Conservation (phyloP, 1,140 invertebrate species). For the Papilio machaon region DNA sequence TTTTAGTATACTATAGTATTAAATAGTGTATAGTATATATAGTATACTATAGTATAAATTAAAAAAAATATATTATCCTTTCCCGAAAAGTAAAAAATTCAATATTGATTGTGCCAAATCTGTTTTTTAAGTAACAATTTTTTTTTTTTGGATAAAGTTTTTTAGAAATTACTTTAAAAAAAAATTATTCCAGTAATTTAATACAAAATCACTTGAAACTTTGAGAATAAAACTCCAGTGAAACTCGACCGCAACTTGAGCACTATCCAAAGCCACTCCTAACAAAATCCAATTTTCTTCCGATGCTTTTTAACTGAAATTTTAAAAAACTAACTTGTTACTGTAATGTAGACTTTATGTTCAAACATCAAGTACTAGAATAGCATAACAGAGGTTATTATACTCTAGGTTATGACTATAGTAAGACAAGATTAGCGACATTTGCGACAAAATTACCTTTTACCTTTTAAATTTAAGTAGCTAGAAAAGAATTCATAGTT, state of each 20-base stretch:
- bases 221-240: slow-evolving; percentile 45
- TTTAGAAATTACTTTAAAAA: not conserved
- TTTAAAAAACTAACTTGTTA: slow-evolving; percentile 44
- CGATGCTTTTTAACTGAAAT: slow-evolving; percentile 46
- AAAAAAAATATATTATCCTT: too few relatives aligned
- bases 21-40: too few relatives aligned
- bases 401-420: slow-evolving; percentile 14
- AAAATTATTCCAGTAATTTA: not conserved
- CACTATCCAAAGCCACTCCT: slow-evolving; percentile 56
- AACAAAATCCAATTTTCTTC: slow-evolving; percentile 68
- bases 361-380: not conserved
- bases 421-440: not conserved
- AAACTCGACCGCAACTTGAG: slow-evolving; percentile 64
- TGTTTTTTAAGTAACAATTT: too few relatives aligned
- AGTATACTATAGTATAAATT: too few relatives aligned
- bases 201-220: slow-evolving; percentile 14
- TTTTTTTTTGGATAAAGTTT: not conserved
- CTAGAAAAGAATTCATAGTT: too few relatives aligned
- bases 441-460: not conserved
- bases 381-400: slow-evolving; percentile 3
- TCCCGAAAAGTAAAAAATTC: too few relatives aligned
- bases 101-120: too few relatives aligned
- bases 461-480: not conserved
- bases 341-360: slow-evolving; percentile 59
- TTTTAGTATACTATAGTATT: too few relatives aligned